Evolutionary conservation across 1,140 invertebrate genomes (phyloP).

Genomic region (Hydropsyche tenuis): DNA sequence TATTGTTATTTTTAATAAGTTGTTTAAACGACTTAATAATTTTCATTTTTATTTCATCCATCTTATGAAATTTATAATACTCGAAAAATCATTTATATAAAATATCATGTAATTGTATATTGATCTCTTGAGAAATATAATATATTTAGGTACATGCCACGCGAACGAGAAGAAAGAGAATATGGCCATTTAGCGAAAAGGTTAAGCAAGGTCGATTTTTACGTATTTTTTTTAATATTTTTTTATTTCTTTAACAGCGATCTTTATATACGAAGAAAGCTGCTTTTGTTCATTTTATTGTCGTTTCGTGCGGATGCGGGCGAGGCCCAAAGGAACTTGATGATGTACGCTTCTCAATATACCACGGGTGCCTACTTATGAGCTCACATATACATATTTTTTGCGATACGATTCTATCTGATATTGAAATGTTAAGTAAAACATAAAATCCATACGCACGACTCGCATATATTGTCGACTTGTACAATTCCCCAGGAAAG

Average conservation of each 20-base stretch:
- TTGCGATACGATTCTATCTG: slow-evolving; percentile 7
- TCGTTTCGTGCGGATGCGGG: slow-evolving; percentile 17
- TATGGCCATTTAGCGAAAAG: slow-evolving; percentile 16
- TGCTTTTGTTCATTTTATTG: slow-evolving; percentile 25
- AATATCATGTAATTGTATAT: too few relatives aligned
- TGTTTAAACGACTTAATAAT: too few relatives aligned
- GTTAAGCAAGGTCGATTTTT: slow-evolving; percentile 13
- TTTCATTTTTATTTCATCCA: too few relatives aligned
- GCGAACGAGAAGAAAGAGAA: not conserved
- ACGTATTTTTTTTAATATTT: not conserved
- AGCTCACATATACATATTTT: not conserved
- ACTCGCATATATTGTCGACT: too few relatives aligned
- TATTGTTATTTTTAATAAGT: too few relatives aligned
- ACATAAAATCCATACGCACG: not conserved
- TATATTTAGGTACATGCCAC: too few relatives aligned
- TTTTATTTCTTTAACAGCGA: not conserved
- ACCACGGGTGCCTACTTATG: too few relatives aligned
- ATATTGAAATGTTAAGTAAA: slow-evolving; percentile 15
- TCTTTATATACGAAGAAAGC: slow-evolving; percentile 3
- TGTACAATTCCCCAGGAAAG: too few relatives aligned
- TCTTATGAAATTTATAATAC: too few relatives aligned
- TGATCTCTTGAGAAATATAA: too few relatives aligned
- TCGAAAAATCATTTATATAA: too few relatives aligned
- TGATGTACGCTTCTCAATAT: slow-evolving; percentile 1
- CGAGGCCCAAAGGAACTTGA: slow-evolving; percentile 10